Evolutionary conservation across 2,888 invertebrate species (phyloP), one percentile per base, ranked within the genome.

Genomic region (Trissolcus brochymenae): DNA sequence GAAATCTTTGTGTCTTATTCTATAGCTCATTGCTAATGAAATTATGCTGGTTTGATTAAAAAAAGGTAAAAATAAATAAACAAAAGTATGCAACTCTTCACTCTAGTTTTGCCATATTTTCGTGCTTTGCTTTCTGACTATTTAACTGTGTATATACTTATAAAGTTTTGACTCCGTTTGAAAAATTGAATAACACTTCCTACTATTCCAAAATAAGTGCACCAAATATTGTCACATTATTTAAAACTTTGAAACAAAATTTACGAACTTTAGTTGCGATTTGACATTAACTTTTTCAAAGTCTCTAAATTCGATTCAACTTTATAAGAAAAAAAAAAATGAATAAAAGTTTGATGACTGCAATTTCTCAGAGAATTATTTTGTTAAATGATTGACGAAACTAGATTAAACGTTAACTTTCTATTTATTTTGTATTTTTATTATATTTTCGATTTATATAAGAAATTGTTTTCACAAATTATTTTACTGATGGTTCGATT

Each of bases 251-350:
- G 29, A 56, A 66, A 55, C 61, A n/a, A n/a, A n/a, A n/a, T 61
- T 54, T 74, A 57, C 57, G 62, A 67, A 74, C 62, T 67, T 67
- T 49, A 49, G 55, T 62, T 49, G 56, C 66, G 43, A 74, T 66
- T 74, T 74, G 56, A 53, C 67, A 74, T 56, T 62, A 67, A 72
- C 51, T 57, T 74, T 60, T 56, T 29, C 6, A 35, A 61, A 74
- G 16, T 66, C 61, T 67, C 21, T 35, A 56, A 62, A 73, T 66
- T 46, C 54, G 14, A 55, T 19, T 54, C 53, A 67, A 74, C 74
- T 74, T 41, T 43, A 56, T 54, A 54, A 61, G 55, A 54, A 56
- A 29, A 66, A 74, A 56, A 65, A 66, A 46, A 25, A 50, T 14
- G 55, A 56, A 54, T 74, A 51, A 21, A 67, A 66, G 29, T 67